Evolutionary conservation across 2,113 vertebrate species (phyloP), one percentile per base, ranked within the genome.

Genomic region (Notarius quadriscutis): DNA sequence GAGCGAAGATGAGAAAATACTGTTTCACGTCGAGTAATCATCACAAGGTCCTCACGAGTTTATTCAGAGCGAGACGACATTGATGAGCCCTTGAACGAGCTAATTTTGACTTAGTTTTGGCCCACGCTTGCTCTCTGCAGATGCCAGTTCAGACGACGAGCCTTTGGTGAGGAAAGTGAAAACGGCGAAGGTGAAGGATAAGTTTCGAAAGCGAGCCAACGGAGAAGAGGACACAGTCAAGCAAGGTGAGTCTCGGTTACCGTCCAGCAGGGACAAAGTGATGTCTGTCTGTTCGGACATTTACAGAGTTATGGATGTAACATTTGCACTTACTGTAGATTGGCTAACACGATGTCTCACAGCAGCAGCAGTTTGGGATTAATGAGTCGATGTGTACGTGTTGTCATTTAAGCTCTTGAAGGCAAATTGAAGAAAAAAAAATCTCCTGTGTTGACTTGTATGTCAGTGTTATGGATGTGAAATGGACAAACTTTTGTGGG

Each of bases 151-250:
- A 9, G 93, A 93, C 2, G 91, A 94, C 1, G 88, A 93, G 62
- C 91, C 92, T 30, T 72, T 92, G 25, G 89, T 86, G 12, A 84
- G 53, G 62, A 75, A 55, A 58, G 81, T 78, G 10, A 87, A 87
- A 65, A 90, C 92, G n/a, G 87, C 91, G 27, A 87, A 92, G 79
- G 85, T 91, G 22, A 94, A 92, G 85, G 93, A 93, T 85, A 89
- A 87, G 60, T 55, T 75, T 17, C 25, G 72, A 27, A 84, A 87
- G 72, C 67, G 71, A 53, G 74, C 87, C 50, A 87, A 84, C 25
- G 72, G 81, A 17, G 82, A 87, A 62, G 50, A 87, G 30, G 86
- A 87, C 81, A 55, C 81, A 2, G 60, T 53, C 72, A 79, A 87
- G 27, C 71, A 79, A 78, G 87, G 87, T 87, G 71, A 67, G 58